Percentiles rank a stretch among this genome's conserved stretches.
phyloP scores from a whole-genome alignment of 1,140 invertebrate species.

The Nephila pilipes region DNA sequence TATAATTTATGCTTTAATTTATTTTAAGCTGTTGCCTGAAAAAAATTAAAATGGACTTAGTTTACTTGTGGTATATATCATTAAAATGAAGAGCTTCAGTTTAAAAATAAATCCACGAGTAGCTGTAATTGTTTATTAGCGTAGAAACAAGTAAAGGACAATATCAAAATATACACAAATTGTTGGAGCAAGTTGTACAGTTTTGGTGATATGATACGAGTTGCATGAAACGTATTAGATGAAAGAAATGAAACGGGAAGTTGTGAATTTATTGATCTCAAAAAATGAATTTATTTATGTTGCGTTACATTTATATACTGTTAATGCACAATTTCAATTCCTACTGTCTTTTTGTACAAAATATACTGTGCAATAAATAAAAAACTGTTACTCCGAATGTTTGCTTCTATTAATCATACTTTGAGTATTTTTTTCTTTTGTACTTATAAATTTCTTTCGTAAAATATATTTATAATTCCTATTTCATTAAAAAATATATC shows the following conservation, averaged over 20 bases:
- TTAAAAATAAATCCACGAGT: no score
- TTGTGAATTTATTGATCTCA: constrained; percentile 43
- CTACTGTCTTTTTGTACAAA: constrained; percentile 39
- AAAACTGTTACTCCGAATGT: constrained; percentile 18
- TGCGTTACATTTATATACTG: neutral
- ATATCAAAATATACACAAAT: neutral
- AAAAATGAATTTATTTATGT: constrained; percentile 42
- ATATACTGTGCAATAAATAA: constrained; percentile 49
- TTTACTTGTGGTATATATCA: no score
- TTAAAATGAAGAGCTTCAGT: no score
- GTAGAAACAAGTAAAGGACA: neutral
- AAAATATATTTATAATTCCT: no score
- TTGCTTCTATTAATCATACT: no score
- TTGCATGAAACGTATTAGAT: neutral
- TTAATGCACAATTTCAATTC: constrained; percentile 25
- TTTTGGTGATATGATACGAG: constrained; percentile 2
- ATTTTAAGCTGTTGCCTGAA: no score
- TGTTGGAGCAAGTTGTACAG: neutral
- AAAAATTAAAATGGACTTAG: no score
- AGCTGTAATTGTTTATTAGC: no score
- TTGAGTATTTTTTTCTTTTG: no score
- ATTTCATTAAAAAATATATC: no score
- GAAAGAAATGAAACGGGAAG: constrained; percentile 13
- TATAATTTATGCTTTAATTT: no score
- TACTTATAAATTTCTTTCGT: no score